Evolutionary conservation across 30 jellyfish, hydroid and myxozoan species (phyloP).

Genomic region (Chironex yamaguchii): DNA sequence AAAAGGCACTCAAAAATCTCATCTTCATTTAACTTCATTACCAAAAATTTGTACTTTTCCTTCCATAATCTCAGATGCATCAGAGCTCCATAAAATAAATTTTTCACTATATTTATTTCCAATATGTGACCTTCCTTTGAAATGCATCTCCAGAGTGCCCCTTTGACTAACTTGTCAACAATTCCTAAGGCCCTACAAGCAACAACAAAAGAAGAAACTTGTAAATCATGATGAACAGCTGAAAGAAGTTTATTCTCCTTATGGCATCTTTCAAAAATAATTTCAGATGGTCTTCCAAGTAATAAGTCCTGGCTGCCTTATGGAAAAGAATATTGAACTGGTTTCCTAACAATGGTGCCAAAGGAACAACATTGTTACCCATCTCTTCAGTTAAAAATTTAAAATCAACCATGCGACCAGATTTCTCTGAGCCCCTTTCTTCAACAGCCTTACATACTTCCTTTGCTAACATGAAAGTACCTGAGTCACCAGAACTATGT

Average conservation of each 20-base stretch:
- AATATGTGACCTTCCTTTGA: neutral
- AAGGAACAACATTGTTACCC: neutral
- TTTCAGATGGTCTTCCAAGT: neutral
- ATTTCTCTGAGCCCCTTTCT: conserved; percentile 51
- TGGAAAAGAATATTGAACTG: conserved; percentile 24
- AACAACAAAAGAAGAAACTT: neutral
- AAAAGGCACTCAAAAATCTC: neutral
- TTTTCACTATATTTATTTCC: neutral
- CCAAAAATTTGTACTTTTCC: neutral
- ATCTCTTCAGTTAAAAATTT: conserved; percentile 4
- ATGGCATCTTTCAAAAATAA: neutral
- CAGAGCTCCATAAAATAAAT: conserved; percentile 10
- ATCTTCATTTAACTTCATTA: conserved; percentile 13
- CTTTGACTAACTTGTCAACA: conserved; percentile 3
- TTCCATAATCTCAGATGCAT: conserved; percentile 12
- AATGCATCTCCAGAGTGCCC: conserved; percentile 23
- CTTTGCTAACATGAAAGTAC: conserved; percentile 5
- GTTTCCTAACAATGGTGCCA: conserved; percentile 30
- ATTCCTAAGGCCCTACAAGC: too few relatives aligned
- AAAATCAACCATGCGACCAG: conserved; percentile 46
- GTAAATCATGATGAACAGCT: conserved; percentile 12
- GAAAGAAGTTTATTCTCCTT: conserved; percentile 11
- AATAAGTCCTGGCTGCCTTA: conserved; percentile 13
- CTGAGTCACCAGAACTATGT: conserved; percentile 60
- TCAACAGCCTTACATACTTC: conserved; percentile 38